phyloP scores from a whole-genome alignment of 2,888 invertebrate species.

The Celastrina argiolus region DNA sequence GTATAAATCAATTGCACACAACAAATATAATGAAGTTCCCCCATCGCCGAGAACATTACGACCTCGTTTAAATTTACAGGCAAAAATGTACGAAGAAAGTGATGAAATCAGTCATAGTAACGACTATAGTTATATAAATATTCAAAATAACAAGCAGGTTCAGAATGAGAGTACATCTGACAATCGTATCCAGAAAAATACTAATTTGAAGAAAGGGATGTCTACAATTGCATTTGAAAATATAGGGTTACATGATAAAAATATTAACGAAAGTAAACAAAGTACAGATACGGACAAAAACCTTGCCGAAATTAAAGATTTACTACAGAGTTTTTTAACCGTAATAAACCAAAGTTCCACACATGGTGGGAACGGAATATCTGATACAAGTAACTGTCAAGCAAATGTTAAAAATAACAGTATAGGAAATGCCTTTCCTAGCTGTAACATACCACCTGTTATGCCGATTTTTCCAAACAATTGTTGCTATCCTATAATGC shows the following conservation, averaged over 20 bases:
- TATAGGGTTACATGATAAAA: constrained; percentile 34
- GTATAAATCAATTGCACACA: constrained; percentile 42
- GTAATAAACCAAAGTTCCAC: constrained; percentile 63
- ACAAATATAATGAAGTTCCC: constrained; percentile 56
- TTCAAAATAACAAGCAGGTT: not conserved
- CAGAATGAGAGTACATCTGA: constrained; percentile 26
- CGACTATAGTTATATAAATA: constrained; percentile 20
- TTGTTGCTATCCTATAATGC: constrained; percentile 61
- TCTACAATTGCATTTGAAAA: constrained; percentile 32
- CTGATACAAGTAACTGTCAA: constrained; percentile 35
- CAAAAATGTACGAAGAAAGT: constrained; percentile 49
- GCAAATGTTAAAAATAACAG: constrained; percentile 39
- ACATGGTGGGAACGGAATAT: constrained; percentile 42
- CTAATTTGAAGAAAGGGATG: not conserved
- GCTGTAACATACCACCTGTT: constrained; percentile 40
- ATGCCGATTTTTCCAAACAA: constrained; percentile 48
- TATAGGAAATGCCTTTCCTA: constrained; percentile 41
- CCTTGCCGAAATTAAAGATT: constrained; percentile 65
- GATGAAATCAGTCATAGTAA: constrained; percentile 40
- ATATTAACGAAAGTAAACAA: constrained; percentile 41
- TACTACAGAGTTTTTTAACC: constrained; percentile 58
- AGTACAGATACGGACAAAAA: constrained; percentile 56
- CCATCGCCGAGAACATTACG: constrained; percentile 61
- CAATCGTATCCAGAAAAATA: not conserved
- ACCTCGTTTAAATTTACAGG: constrained; percentile 58